Evolutionary conservation across 1,140 invertebrate species (phyloP).

Genomic region (Teleogryllus occipitalis): DNA sequence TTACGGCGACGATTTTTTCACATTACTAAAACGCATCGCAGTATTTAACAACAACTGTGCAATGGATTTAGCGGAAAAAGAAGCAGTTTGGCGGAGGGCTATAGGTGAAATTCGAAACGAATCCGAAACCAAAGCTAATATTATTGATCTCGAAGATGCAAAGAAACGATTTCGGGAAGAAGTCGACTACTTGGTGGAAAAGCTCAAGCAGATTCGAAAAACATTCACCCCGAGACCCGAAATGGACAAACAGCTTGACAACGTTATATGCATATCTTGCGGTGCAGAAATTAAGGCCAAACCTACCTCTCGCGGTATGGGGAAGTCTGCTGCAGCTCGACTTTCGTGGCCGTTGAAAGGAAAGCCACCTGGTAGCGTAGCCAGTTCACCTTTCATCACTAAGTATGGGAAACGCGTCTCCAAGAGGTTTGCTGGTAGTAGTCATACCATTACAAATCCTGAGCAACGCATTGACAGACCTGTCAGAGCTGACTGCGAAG

Average conservation of each 20-base stretch:
- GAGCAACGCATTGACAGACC: no score
- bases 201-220: neutral
- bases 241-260: neutral
- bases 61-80: neutral
- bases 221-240: neutral
- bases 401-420: no score
- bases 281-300: neutral
- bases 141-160: neutral
- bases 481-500: no score
- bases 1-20: neutral
- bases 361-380: no score
- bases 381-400: no score
- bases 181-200: neutral
- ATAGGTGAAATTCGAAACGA: neutral
- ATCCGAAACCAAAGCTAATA: neutral
- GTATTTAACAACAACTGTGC: neutral
- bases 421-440: no score
- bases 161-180: neutral
- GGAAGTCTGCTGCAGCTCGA: no score
- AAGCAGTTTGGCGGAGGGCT: neutral
- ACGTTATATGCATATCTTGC: neutral
- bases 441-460: no score
- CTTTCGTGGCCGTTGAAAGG: no score
- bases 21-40: neutral
- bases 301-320: no score